Base-by-base conservation (phyloP, 2,797 vertebrate genomes). In the Bradypodion pumilum region DNA sequence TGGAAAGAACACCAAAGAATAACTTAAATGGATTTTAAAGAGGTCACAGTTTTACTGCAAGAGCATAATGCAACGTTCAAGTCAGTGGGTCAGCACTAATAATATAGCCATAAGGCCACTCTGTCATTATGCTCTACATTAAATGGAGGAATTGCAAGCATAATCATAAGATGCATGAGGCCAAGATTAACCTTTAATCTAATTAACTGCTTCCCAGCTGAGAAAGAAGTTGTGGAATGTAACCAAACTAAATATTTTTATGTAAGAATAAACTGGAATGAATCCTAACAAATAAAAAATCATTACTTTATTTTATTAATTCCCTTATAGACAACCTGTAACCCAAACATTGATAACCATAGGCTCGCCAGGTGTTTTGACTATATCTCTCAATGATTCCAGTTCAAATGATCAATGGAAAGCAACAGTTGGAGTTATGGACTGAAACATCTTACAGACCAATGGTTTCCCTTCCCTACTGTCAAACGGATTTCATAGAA, bases 21-120 rank as follows among this genome's bases (percentile, higher is more conserved):
- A 77, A 62, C 37, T 77, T 62, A 62, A 56, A 74, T 59, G 10
- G 52, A 59, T 75, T 75, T 75, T 75, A 59, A 75, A 75, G 73
- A 75, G 74, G 46, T 40, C 49, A 44, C 13, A 62, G 62, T 42
- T 77, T 78, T 78, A 21, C 27, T 78, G 35, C 16, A 62, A 63
- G 37, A 27, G 46, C 70, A 73, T 49, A 73, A 73, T 46, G 27
- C 42, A 73, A 46, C 42, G 27, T 15, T 62, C n/a, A 12, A 62
- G 23, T 77, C 56, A 77, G 23, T 16, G 2, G 75, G 75, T 62
- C 35, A 77, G 37, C 56, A 40, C 35, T 60, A 77, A 62, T 62
- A 42, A 62, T 77, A 62, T 62, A n/a, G 59, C 37, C 37, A 62
- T 77, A 15, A n/a, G 37, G 23, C 32, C 32, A 40, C 74, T 25